Base-by-base conservation (phyloP, 2,797 vertebrate species). In the Pipistrellus nathusii region DNA sequence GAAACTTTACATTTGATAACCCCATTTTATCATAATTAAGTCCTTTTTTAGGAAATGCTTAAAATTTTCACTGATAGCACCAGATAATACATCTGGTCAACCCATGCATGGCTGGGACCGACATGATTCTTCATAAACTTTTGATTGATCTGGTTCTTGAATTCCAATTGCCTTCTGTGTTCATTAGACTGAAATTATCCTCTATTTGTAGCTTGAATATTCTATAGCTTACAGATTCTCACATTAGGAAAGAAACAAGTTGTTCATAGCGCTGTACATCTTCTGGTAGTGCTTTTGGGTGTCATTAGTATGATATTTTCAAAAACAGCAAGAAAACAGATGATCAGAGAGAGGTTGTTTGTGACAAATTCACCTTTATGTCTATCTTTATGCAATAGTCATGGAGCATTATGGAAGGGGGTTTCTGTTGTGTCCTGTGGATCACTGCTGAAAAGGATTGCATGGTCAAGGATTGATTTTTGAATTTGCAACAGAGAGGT, bases 131-230 rank as follows among this genome's bases (percentile, higher is more conserved):
- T 23, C 69, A 6, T 77, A 82, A 30, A 57, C 55, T 84, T 71
- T 75, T 38, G 64, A 88, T 30, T 25, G 9, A 32, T 62, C n/a
- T 51, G 21, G 20, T 32, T 84, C 44, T 64, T 68, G 5, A 85
- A 84, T 53, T 7, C 59, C 71, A 2, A 3, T 75, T 66, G 27
- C 25, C 38, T 35, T 62, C 1, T 41, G 13, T 76, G 25, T 73
- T 93, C 12, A 89, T 80, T 20, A 91, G 18, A 94, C 17, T 75
- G 32, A 90, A 88, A 21, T 72, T 38, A 38, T 35, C 23, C 18
- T 41, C 4, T 8, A 55, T 85, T 73, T 53, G 53, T 55, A 81
- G 9, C 3, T 48, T 94, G 59, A 44, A 18, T 7, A 59, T 69
- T 72, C 53, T 85, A 68, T 32, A 71, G 35, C 12, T 46, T 81